These are phyloP conservation scores for Drosophila maculinotata DNA, from an alignment of 2,888 invertebrate species.

Conservation along the genomic window DNA sequence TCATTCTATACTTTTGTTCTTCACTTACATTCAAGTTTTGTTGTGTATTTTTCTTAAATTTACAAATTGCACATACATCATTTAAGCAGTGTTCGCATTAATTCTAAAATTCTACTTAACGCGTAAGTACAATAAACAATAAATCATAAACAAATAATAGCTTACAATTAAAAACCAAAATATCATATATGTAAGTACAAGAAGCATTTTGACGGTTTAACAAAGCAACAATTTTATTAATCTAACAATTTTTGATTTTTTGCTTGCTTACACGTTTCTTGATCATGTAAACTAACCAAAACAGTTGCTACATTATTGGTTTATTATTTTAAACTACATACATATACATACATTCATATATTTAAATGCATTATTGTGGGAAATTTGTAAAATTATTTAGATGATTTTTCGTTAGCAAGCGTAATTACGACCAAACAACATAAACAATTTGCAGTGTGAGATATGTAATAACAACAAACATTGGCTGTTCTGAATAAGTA, in stretches of 20 bases:
- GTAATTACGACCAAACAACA: conserved; percentile 7
- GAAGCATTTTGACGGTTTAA: conserved; percentile 46
- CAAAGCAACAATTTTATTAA: conserved; percentile 34
- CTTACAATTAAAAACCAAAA: conserved; percentile 34
- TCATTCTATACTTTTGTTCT: not conserved
- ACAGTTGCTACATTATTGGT: conserved; percentile 3
- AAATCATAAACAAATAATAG: conserved; percentile 30
- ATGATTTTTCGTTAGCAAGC: conserved; percentile 27
- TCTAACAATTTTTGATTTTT: conserved; percentile 1
- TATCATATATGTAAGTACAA: conserved; percentile 58
- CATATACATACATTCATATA: conserved; percentile 50
- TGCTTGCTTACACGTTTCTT: conserved; percentile 6
- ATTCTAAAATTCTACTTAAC: conserved; percentile 25
- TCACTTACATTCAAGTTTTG: conserved; percentile 8
- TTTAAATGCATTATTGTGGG: conserved; percentile 73
- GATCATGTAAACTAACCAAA: conserved; percentile 5
- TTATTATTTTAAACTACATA: conserved; percentile 40
- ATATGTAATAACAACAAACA: conserved; percentile 23
- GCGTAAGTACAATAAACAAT: conserved; percentile 62
- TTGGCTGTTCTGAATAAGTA: conserved; percentile 24
- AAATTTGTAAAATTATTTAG: conserved; percentile 46
- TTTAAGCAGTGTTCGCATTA: conserved; percentile 27
- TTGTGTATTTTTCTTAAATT: conserved; percentile 15
- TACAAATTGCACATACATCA: conserved; percentile 20
- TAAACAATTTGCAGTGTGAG: conserved; percentile 7